These are phyloP conservation scores for Drosophila borealis DNA, from an alignment of 2,888 invertebrate species.

Conservation along the genomic window DNA sequence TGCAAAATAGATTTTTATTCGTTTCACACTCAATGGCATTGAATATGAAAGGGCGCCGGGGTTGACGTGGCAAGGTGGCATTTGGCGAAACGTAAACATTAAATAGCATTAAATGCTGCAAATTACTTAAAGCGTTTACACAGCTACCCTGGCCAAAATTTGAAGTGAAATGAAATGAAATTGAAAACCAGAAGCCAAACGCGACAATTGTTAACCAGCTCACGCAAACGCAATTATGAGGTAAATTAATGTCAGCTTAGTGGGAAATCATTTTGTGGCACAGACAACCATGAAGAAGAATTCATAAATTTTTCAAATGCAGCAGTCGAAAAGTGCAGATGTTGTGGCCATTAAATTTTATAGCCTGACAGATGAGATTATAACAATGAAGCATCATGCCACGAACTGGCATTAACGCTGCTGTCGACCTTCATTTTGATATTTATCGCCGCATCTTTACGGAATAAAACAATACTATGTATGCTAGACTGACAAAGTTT, in stretches of 20 bases:
- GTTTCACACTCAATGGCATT: conserved; percentile 22
- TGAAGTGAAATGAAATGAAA: conserved; percentile 12
- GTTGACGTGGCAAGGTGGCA: background rate
- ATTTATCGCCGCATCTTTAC: conserved; percentile 3
- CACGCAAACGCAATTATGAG: conserved; percentile 18
- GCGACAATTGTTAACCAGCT: conserved; percentile 19
- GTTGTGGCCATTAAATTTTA: conserved; percentile 24
- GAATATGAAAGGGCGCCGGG: background rate
- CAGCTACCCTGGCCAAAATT: conserved; percentile 21
- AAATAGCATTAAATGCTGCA: conserved; percentile 3
- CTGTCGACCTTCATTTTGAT: background rate
- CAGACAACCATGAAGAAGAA: background rate
- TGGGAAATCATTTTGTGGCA: conserved; percentile 6
- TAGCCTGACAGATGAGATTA: conserved; percentile 7
- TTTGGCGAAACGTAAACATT: background rate
- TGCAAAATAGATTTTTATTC: conserved; percentile 53
- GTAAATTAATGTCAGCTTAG: conserved; percentile 41
- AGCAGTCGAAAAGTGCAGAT: conserved; percentile 16
- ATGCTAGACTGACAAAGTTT: background rate
- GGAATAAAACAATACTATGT: background rate
- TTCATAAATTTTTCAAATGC: conserved; percentile 7
- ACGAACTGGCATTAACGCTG: background rate
- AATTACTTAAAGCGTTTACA: conserved; percentile 32
- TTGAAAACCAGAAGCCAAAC: conserved; percentile 19
- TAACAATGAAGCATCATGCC: background rate